A percentile compares a stretch with the other conserved stretches of the same genome.
Evolutionary conservation across 2,888 invertebrate species (phyloP).

Genomic region (Disparrhopalites patrizii): DNA sequence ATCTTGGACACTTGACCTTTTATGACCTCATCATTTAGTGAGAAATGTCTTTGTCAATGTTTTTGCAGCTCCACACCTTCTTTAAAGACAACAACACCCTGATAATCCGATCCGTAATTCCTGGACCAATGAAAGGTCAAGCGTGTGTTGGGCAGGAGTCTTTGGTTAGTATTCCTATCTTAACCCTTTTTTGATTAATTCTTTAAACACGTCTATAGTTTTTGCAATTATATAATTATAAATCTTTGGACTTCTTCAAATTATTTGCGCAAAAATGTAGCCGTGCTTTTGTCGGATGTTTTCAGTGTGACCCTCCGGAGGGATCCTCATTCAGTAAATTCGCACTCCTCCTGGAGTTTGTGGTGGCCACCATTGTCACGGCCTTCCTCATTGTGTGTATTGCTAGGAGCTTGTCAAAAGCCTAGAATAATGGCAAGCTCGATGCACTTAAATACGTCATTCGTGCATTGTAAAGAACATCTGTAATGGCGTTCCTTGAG

Average conservation of each 20-base stretch:
- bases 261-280: too few species aligned
- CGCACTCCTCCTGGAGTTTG: neutral
- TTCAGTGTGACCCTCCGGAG: too few species aligned
- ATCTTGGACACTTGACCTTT: too few species aligned
- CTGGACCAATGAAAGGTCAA: slow-evolving; percentile 44
- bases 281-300: too few species aligned
- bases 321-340: neutral
- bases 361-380: neutral
- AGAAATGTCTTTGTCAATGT: neutral
- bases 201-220: too few species aligned
- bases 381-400: neutral
- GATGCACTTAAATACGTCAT: too few species aligned
- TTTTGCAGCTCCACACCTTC: slow-evolving; percentile 37
- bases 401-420: neutral
- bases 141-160: slow-evolving; percentile 36
- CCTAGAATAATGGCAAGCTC: too few species aligned
- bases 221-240: too few species aligned
- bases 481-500: too few species aligned
- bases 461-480: too few species aligned
- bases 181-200: neutral
- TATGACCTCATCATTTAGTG: too few species aligned
- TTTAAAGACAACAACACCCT: slow-evolving; percentile 39
- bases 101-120: slow-evolving; percentile 35
- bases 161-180: slow-evolving; percentile 31
- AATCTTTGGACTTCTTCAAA: too few species aligned